Conservation (phyloP, 1,140 invertebrate genomes). For the Dreissena polymorpha region DNA sequence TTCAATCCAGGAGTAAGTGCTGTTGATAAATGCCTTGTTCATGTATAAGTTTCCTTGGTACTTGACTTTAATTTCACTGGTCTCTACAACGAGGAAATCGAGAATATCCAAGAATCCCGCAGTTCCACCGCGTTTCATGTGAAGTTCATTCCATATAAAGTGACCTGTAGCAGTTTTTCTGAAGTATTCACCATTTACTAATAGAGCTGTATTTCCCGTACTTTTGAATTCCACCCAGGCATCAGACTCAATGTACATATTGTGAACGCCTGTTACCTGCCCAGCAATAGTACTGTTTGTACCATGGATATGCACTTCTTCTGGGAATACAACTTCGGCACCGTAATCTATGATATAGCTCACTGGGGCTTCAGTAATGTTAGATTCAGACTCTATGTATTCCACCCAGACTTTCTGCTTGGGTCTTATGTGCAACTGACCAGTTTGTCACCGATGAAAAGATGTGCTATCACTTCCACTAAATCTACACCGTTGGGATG, state of each 20-base stretch:
- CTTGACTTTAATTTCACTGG: conserved; percentile 65
- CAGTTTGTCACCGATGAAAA: conserved; percentile 73
- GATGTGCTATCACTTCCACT: conserved; percentile 62
- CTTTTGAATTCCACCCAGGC: conserved; percentile 60
- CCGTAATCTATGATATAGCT: conserved; percentile 68
- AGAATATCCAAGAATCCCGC: conserved; percentile 63
- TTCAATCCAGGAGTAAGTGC: conserved; percentile 67
- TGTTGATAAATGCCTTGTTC: conserved; percentile 66
- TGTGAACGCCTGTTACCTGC: conserved; percentile 63
- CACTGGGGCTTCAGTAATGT: conserved; percentile 71
- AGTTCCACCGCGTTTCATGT: conserved; percentile 59
- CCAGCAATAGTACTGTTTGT: conserved; percentile 68
- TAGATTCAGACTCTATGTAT: conserved; percentile 68
- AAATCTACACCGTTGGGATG: conserved; percentile 49
- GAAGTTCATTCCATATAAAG: conserved; percentile 63
- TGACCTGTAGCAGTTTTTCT: conserved; percentile 59
- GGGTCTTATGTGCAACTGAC: conserved; percentile 62
- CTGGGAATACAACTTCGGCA: conserved; percentile 68
- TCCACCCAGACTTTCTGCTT: conserved; percentile 69
- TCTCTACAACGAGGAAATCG: conserved; percentile 55
- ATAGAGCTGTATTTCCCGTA: conserved; percentile 68
- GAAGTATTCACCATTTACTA: conserved; percentile 62
- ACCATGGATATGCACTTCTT: conserved; percentile 68
- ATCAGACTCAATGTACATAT: conserved; percentile 63
- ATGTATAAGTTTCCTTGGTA: conserved; percentile 68